Percentiles rank a stretch among this genome's conserved stretches.
phyloP scores from a whole-genome alignment of 2,113 vertebrate species.

The Myrmophylax atrothorax region DNA sequence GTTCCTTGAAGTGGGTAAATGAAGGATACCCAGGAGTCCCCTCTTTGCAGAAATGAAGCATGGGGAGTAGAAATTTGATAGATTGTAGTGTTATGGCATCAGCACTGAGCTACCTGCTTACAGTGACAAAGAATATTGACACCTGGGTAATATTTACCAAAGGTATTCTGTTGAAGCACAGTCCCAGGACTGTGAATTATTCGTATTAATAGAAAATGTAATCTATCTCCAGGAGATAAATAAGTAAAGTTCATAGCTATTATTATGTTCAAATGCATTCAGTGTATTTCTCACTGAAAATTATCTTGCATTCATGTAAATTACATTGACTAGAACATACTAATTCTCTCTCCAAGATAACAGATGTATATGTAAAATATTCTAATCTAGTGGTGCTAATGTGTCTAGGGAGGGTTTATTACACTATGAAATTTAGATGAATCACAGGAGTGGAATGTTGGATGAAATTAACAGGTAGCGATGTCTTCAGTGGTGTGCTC shows the following conservation, averaged over 20 bases:
- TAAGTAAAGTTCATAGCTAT: slow-evolving; percentile 58
- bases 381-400: slow-evolving; percentile 38
- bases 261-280: slow-evolving; percentile 52
- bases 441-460: neutral
- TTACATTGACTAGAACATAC: slow-evolving; percentile 67
- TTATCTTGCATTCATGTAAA: slow-evolving; percentile 64
- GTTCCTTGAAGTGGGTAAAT: neutral
- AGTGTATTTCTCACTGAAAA: slow-evolving; percentile 35
- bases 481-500: neutral
- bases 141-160: neutral
- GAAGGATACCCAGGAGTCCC: neutral
- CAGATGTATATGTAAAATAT: slow-evolving; percentile 63
- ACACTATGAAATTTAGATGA: neutral
- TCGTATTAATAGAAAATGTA: slow-evolving; percentile 26
- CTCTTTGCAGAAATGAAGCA: neutral
- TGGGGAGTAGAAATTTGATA: neutral
- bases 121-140: neutral
- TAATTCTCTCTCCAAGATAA: slow-evolving; percentile 68
- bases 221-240: slow-evolving; percentile 35
- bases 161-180: neutral
- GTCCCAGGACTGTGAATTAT: neutral
- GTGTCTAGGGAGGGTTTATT: neutral
- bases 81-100: neutral
- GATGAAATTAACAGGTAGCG: neutral
- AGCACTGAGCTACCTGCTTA: neutral